Conservation (phyloP, 1,140 invertebrate genomes). For the Lepidurus arcticus region DNA sequence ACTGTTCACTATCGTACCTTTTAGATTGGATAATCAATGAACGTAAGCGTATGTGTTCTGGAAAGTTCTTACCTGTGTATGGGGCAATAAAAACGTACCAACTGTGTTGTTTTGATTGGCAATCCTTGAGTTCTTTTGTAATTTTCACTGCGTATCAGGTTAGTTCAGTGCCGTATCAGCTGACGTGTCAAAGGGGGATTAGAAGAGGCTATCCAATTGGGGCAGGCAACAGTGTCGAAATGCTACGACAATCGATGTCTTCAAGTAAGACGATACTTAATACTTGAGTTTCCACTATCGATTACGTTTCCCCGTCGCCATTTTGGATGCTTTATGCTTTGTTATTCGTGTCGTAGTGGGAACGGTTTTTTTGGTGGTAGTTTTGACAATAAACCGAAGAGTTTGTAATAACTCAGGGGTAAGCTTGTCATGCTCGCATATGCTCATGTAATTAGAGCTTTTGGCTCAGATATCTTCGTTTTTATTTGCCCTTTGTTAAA, state of each 20-base stretch:
- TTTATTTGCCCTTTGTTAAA: background rate
- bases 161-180: background rate
- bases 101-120: background rate
- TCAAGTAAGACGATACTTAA: too few relatives aligned
- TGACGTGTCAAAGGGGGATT: background rate
- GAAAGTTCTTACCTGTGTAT: too few relatives aligned
- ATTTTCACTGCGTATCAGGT: background rate
- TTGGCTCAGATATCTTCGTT: background rate
- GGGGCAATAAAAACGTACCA: background rate
- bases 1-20: too few relatives aligned
- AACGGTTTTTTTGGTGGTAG: background rate
- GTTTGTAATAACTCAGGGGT: background rate
- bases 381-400: background rate
- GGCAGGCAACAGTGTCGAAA: too few relatives aligned
- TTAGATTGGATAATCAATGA: too few relatives aligned
- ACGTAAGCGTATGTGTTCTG: too few relatives aligned
- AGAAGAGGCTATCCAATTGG: too few relatives aligned
- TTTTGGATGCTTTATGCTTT: constrained; percentile 16
- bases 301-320: background rate
- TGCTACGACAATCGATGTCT: too few relatives aligned
- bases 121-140: background rate
- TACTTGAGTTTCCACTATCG: background rate
- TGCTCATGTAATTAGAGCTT: background rate
- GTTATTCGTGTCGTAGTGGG: background rate
- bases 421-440: background rate